Evolutionary conservation across 2,797 vertebrate species (phyloP), one percentile per base, ranked within the genome.

Genomic region (Aplochiton taeniatus): DNA sequence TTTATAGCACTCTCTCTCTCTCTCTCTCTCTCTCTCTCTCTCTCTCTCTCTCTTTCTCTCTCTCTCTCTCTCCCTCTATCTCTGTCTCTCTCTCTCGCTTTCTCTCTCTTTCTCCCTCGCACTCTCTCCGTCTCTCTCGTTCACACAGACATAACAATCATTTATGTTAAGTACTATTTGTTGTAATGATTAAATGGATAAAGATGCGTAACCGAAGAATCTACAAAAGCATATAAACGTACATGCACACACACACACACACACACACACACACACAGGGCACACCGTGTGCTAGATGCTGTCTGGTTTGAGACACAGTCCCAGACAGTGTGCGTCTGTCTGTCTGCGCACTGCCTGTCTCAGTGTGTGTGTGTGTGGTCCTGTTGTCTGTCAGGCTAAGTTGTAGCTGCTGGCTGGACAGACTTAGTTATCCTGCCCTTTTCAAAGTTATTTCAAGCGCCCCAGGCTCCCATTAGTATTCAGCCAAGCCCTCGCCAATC

Each of bases 361-460:
- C 50, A 52, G n/a, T 52, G n/a, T 52, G n/a, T 52, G n/a, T 52
- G 16, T 16, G 50, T 8, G 50, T n/a, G 50, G 49, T 14, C 12
- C 12, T 11, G 47, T 11, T 11, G 48, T 13, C 12, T 31, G 31
- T 31, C 31, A 31, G 31, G 6, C 31, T 31, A 6, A 31, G 31
- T 2, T 6, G 31, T 31, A 31, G 31, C 31, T 31, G 31, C 31
- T 31, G 31, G 31, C 31, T 31, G 31, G 31, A 20, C 11, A 74
- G 81, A 80, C 75, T 69, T 73, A 84, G 80, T 83, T 83, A 68
- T 53, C 14, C 68, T 87, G 81, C 82, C 84, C 84, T 87, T 88
- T 85, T 87, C 85, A 87, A 87, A 89, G 86, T 87, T 86, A 85
- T 82, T 84, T 74, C 43, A 12, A 83, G 71, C 16, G 82, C 84